Evolutionary conservation across 2,113 vertebrate species (phyloP).

Genomic region (Ploceus nigricollis): DNA sequence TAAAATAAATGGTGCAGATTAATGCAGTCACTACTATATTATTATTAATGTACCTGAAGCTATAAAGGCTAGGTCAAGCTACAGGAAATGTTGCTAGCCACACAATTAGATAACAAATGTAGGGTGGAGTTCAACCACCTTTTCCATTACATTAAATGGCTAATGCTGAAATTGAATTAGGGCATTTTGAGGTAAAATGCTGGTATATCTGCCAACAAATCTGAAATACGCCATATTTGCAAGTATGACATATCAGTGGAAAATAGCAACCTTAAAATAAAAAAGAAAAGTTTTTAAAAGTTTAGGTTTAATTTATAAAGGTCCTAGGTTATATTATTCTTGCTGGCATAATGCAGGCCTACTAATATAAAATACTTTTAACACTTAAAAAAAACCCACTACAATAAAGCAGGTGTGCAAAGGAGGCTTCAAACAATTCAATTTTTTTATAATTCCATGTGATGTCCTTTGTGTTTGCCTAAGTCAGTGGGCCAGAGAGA

Average conservation of each 20-base stretch:
- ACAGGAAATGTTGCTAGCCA: neutral
- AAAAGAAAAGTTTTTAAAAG: accelerated
- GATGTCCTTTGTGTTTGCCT: neutral
- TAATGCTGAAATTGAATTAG: neutral
- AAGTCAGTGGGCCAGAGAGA: neutral
- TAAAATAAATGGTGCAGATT: neutral
- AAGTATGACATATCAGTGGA: neutral
- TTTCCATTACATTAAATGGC: neutral
- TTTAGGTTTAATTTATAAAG: neutral
- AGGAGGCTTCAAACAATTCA: neutral
- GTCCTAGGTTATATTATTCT: neutral
- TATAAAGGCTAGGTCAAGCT: neutral
- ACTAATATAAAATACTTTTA: neutral
- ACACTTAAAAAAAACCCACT: neutral
- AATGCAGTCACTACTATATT: neutral
- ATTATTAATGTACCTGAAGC: neutral
- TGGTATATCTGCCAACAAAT: neutral
- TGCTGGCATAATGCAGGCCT: neutral
- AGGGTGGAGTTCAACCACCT: neutral
- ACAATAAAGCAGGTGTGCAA: neutral
- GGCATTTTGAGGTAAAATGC: neutral
- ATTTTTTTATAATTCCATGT: neutral
- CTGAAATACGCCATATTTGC: neutral
- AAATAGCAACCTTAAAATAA: neutral
- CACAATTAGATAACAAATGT: neutral